Evolutionary conservation across 2,888 invertebrate species (phyloP), one percentile per base, ranked within the genome.

Genomic region (Biston betularia): DNA sequence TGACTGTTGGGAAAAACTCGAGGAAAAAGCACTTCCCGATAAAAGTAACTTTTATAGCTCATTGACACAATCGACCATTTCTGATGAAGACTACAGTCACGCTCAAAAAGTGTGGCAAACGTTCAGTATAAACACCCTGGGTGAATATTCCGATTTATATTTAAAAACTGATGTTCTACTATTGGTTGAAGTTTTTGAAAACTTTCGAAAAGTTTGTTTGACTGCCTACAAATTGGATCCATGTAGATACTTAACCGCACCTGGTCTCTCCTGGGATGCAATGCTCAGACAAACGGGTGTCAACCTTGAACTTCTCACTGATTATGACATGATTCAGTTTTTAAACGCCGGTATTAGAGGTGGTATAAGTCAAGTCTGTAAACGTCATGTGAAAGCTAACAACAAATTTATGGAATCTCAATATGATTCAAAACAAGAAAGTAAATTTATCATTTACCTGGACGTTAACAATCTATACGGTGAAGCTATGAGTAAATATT

Each of bases 61-160:
- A 8, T 53, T 61, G 6, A 53, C 61, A 12, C 34, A 53, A 10
- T 11, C 61, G 2, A 5, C 45, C 6, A 53, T 46, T 46, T 65
- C 50, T 14, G 45, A 59, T 35, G 46, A 65, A 8, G 67, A 70
- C 55, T 68, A 68, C 15, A 52, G 48, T 10, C 63, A 50, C 46
- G 69, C 63, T 9, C 35, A 59, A 53, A 59, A 63, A 49, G 68
- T 68, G 59, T 62, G 56, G 64, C 33, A 63, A 49, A 49, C 55
- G 15, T 86, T 75, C 71, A 82, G 68, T 71, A 82, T 14, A 68
- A 86, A 64, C 73, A 44, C 42, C 44, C 55, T 75, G 62, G 44
- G 46, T 34, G 71, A 75, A 44, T 75, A 75, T 42, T 64, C 67
- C 8, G 56, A 71, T 45, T 40, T 75, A 8, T 72, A 69, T 38